Conservation (phyloP, 2,888 invertebrate genomes). For the Tiliacea aurago region DNA sequence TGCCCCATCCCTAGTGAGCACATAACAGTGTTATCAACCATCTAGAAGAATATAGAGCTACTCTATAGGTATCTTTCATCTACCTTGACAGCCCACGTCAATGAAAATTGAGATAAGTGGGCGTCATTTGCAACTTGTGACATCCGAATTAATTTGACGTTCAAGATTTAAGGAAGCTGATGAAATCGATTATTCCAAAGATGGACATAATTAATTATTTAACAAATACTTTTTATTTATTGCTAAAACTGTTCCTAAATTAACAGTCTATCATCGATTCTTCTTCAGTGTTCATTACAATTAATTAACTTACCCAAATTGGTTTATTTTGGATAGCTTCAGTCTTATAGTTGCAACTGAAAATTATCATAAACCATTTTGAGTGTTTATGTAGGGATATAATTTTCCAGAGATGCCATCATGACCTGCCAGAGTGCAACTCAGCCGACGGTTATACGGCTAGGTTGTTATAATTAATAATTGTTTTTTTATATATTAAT, state of each 20-base stretch:
- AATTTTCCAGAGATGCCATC: background rate
- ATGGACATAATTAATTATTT: constrained; percentile 22
- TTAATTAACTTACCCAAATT: background rate
- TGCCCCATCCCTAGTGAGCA: constrained; percentile 7
- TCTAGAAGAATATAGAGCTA: constrained; percentile 56
- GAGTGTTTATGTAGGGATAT: background rate
- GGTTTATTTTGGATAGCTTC: background rate
- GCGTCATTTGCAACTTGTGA: constrained; percentile 27
- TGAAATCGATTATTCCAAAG: constrained; percentile 36
- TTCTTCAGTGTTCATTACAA: background rate
- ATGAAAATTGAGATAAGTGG: constrained; percentile 52
- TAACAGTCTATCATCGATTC: background rate
- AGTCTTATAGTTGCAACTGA: background rate
- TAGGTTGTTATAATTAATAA: background rate
- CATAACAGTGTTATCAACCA: constrained; percentile 30
- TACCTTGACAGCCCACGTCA: constrained; percentile 51
- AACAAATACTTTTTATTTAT: too few species aligned
- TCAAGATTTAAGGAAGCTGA: constrained; percentile 17
- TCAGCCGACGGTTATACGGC: background rate
- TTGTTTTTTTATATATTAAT: background rate
- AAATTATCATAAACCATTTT: background rate
- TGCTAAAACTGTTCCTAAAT: too few species aligned
- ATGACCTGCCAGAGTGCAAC: background rate
- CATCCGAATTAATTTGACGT: constrained; percentile 41
- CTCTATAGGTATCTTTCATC: constrained; percentile 16